These are phyloP conservation scores for Netelia virgata DNA, from an alignment of 2,888 invertebrate species.

Conservation along the genomic window DNA sequence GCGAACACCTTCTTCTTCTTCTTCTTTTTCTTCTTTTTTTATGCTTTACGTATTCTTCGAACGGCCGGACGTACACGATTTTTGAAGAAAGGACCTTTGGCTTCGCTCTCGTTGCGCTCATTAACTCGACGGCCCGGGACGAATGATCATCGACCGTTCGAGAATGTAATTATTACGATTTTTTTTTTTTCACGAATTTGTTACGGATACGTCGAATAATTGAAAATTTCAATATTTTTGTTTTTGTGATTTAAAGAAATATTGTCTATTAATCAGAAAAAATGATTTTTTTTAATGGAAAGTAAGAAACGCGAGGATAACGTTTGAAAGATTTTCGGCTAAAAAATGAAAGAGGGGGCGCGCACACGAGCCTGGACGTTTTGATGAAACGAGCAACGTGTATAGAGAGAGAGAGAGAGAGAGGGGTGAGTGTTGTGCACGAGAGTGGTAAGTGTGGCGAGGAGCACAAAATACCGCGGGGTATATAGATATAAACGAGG, in stretches of 20 bases:
- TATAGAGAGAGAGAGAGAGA: constrained; percentile 1
- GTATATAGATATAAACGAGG: constrained; percentile 11
- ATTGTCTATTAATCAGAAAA: not conserved
- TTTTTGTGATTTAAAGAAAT: no score
- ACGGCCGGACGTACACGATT: not conserved
- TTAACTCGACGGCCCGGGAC: not conserved
- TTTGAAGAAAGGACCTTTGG: not conserved
- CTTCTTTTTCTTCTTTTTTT: no score
- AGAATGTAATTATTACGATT: no score
- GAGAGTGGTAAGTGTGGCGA: not conserved
- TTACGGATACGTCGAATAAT: no score
- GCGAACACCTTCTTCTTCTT: no score
- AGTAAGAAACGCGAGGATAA: constrained; percentile 9
- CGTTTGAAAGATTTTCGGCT: constrained; percentile 9
- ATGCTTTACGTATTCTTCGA: no score
- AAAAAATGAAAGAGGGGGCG: not conserved
- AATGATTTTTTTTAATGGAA: not conserved
- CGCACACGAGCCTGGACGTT: not conserved
- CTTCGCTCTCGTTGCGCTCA: not conserved
- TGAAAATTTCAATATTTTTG: no score
- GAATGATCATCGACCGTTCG: no score
- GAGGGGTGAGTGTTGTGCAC: constrained; percentile 17
- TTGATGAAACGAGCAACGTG: constrained; percentile 1
- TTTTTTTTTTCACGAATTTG: no score
- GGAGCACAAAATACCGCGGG: constrained; percentile 31